phyloP scores from a whole-genome alignment of 2,888 invertebrate species.

The Sycophila texana region DNA sequence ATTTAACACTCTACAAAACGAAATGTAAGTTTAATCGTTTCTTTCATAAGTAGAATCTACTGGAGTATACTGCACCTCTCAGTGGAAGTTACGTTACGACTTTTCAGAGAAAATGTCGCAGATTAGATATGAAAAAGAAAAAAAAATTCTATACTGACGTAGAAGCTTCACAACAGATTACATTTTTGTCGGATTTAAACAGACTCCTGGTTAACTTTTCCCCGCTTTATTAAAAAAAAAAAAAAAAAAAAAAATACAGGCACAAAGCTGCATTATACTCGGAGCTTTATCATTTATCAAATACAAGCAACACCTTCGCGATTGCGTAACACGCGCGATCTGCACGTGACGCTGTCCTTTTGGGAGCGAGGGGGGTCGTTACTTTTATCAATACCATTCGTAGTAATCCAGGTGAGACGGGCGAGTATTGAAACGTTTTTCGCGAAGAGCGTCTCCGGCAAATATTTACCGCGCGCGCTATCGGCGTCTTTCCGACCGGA shows the following conservation, averaged over 20 bases:
- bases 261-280: slow-evolving; percentile 5
- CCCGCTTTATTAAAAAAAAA: not conserved
- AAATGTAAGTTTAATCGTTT: no score
- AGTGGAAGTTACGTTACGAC: no score
- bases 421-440: slow-evolving; percentile 12
- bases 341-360: no score
- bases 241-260: not conserved
- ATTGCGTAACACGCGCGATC: slow-evolving; percentile 29
- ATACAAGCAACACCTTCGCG: not conserved
- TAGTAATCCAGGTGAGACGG: slow-evolving; percentile 22
- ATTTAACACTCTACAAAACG: no score
- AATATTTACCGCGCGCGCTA: slow-evolving; percentile 37
- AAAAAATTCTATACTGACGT: no score
- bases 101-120: no score
- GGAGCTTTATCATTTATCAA: slow-evolving; percentile 26
- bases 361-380: no score
- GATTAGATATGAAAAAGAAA: no score
- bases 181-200: slow-evolving; percentile 12
- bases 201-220: not conserved
- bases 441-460: not conserved
- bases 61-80: no score
- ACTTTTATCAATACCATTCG: slow-evolving; percentile 2
- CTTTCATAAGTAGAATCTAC: no score
- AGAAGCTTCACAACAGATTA: no score
- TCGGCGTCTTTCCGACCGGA: slow-evolving; percentile 16